phyloP scores from a whole-genome alignment of 2,888 invertebrate genomes.

The Stegana nigrithorax region DNA sequence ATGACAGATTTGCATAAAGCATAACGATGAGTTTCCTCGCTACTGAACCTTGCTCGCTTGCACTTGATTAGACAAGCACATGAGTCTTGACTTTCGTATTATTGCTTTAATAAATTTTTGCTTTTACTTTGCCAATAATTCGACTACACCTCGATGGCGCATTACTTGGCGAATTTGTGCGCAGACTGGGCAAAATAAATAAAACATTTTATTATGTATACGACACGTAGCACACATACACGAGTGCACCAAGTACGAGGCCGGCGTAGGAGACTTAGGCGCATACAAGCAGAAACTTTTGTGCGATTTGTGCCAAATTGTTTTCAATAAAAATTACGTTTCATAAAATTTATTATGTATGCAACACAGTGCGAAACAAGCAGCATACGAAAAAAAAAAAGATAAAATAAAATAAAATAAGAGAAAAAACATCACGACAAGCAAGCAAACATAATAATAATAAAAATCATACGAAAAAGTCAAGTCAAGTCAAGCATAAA shows the following conservation, averaged over 20 bases:
- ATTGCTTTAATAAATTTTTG: too few species aligned
- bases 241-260: too few species aligned
- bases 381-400: slow-evolving; percentile 6
- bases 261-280: too few species aligned
- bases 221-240: slow-evolving; percentile 19
- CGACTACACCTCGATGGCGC: too few species aligned
- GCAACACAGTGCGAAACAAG: slow-evolving; percentile 39
- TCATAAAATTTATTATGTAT: slow-evolving; percentile 61
- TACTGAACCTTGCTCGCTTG: too few species aligned
- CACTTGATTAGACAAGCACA: too few species aligned
- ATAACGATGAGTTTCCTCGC: too few species aligned
- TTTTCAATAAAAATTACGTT: slow-evolving; percentile 59
- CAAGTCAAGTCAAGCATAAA: slow-evolving; percentile 3
- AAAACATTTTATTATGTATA: slow-evolving; percentile 47
- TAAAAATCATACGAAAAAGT: neutral
- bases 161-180: too few species aligned
- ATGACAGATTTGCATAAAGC: too few species aligned
- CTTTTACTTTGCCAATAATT: too few species aligned
- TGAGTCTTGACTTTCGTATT: too few species aligned
- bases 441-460: neutral
- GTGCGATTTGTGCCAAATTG: slow-evolving; percentile 42
- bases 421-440: neutral
- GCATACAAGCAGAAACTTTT: neutral
- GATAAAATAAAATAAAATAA: neutral
- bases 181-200: too few species aligned